Evolutionary conservation across 1,140 invertebrate genomes (phyloP), one percentile per base, ranked within the genome.

Genomic region (Sycophaga agraensis): DNA sequence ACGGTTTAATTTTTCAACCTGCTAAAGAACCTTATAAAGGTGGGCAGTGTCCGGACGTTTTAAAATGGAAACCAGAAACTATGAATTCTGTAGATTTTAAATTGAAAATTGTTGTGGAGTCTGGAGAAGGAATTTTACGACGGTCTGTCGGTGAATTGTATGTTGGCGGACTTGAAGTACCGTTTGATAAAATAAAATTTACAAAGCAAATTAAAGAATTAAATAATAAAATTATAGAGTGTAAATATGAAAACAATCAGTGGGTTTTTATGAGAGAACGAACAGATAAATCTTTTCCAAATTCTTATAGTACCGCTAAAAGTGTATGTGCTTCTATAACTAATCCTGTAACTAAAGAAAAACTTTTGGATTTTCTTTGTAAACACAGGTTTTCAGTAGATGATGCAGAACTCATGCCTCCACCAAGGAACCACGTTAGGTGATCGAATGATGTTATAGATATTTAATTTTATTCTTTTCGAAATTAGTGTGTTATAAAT

Each of bases 1-100:
- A 99, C 77, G 98, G 98, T 43, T 82, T 99, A 0, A 96, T 99
- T 69, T 99, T 99, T 76, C 97, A 99, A 76, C 98, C 98, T 1
- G 85, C 89, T 0, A 84, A 86, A 65, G 89, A 93, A 86, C 86
- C 88, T 0, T 99, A 99, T 75, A 79, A 83, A n/a, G 71, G 89
- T 31, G 97, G 97, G 1, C 81, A 85, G 11, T 96, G 91, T 74
- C 75, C 82, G n/a, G 84, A 88, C 42, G 91, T 98, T 0, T 78
- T 99, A 2, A 99, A 99, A 79, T 99, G 98, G 98, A 99, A 99
- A 81, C 97, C 97, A 0, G 83, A 88, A 4, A 85, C 89, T 34
- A 84, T 94, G 70, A 99, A 99, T 81, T 97, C 96, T 2, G 89
- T 99, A 1, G 98, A 99, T 81, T 99, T 99, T 77, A 88, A 85